Base-by-base conservation (phyloP, 2,797 vertebrate species). In the Gymnoscopelus microlampas region DNA sequence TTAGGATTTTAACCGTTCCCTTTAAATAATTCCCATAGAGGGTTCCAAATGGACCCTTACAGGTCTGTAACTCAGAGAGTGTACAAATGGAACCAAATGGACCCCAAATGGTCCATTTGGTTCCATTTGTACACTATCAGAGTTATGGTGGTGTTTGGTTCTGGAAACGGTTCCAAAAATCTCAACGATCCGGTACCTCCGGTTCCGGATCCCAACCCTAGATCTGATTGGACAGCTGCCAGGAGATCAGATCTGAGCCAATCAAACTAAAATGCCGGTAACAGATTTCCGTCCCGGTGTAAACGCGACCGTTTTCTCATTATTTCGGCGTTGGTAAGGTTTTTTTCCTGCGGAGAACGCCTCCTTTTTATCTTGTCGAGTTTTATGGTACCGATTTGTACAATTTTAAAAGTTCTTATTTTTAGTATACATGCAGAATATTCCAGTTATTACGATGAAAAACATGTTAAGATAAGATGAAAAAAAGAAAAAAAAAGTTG, bases 371-470 rank as follows among this genome's bases (percentile, higher is more conserved):
- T 91, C 89, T 44, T 97, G 96, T 98, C 95, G 93, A 97, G 87
- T 97, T 98, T 98, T 98, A 97, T 97, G 97, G 97, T 98, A 98
- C 95, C 96, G 92, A 97, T 99, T 98, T 98, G 98, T 99, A 99
- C 95, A 97, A 98, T 97, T 97, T 98, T 95, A 97, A 98, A 95
- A 96, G 95, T 96, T 98, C 96, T 98, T 99, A 98, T 99, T 99
- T 44, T 98, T 98, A 98, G 96, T 98, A 98, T 96, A 96, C 97
- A 98, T 98, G 90, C 95, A 95, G 95, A 97, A 97, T 97, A 91
- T 90, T 90, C 89, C 97, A 97, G 96, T 98, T 44, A 98, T 97
- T 98, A 96, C 95, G 50, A 6, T 13, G 13, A 85, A 82, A 87
- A 96, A 97, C 95, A 96, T 98, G 95, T 96, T 87, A 89, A 88